Base-by-base conservation (phyloP, 2,888 invertebrate species). In the Sinotaia quadrata region DNA sequence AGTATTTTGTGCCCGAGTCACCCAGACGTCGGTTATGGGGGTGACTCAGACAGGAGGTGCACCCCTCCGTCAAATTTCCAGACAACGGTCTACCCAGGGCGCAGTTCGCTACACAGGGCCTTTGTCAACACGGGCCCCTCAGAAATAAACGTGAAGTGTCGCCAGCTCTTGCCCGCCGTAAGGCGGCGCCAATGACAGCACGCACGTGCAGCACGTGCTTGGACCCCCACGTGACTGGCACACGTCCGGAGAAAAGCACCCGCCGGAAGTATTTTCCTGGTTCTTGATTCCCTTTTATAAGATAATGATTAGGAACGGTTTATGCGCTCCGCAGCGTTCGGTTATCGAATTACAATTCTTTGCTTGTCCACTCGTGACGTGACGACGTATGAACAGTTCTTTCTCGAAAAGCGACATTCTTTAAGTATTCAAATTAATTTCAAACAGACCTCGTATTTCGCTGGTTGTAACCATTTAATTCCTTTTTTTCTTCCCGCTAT, bases 201-300 rank as follows among this genome's bases (percentile, higher is more conserved):
- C 56, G 65, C 65, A 65, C 65, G 65, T 65, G 65, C 65, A 33
- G 56, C 65, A 65, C 65, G 56, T 65, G 65, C 33, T 56, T 24
- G 8, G n/a, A 37, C n/a, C 37, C 54, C 63, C 65, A 65, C 65
- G 65, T 65, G 65, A 65, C 65, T 18, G 5, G 33, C 31, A n/a
- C 29, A 65, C 56, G 56, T 54, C 65, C 56, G 44, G 51, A 31
- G 24, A 61, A 29, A 41, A n/a, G 56, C 65, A 56, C 56, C 56
- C 65, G 56, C 65, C 56, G 65, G 56, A 65, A 65, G 65, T 56
- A 44, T 56, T 44, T 4, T 31, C 56, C 34, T 54, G 37, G 51
- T 34, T 24, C 15, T 37, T 29, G 65, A 41, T 37, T 24, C 63
- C 49, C 51, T 54, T 56, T 65, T 56, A 65, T 65, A 56, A 56